Evolutionary conservation across 2,113 vertebrate genomes (phyloP), one percentile per base, ranked within the genome.

Genomic region (Callopanchax toddi): DNA sequence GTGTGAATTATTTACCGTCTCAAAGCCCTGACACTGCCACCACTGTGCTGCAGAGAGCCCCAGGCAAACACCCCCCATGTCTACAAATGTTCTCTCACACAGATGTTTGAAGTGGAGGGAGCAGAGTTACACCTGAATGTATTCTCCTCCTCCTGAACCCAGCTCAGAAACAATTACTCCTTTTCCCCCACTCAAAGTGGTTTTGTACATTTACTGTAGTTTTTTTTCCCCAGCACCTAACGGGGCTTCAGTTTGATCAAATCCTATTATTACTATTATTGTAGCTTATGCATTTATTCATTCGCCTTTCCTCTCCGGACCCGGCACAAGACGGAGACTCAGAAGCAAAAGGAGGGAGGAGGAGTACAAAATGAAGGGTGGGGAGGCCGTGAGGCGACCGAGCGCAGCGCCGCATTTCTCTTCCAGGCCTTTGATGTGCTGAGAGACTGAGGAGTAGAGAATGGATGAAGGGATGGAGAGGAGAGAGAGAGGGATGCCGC

Each of bases 1-100:
- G 54, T 63, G 67, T 89, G 63, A 87, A 89, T 86, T 77, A 89
- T 87, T 89, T 77, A 89, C 70, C 57, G 45, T 68, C 67, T 74
- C 63, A 76, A 85, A 69, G 71, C 55, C 71, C 71, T 60, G 67
- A 76, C 69, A 61, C 60, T n/a, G 54, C 66, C 71, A 67, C 56
- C 53, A 36, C 50, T 43, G 59, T 65, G 71, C 70, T 60, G 67
- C 37, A 18, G 67, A 70, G 66, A 55, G 59, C 78, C 74, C 55
- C 36, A 7, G 74, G 80, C 78, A 78, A 71, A 72, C 64, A 83
- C 48, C 22, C 65, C n/a, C 18, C 60, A 15, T 25, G n/a, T 20
- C 12, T 23, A 32, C 59, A 42, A 49, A 6, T 8, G 0, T 20
- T 62, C 2, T 20, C 20, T 34, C 39, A 29, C 13, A 10, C 4